Base-by-base conservation (phyloP, 2,797 vertebrate genomes). In the Paramormyrops hopkinsi region DNA sequence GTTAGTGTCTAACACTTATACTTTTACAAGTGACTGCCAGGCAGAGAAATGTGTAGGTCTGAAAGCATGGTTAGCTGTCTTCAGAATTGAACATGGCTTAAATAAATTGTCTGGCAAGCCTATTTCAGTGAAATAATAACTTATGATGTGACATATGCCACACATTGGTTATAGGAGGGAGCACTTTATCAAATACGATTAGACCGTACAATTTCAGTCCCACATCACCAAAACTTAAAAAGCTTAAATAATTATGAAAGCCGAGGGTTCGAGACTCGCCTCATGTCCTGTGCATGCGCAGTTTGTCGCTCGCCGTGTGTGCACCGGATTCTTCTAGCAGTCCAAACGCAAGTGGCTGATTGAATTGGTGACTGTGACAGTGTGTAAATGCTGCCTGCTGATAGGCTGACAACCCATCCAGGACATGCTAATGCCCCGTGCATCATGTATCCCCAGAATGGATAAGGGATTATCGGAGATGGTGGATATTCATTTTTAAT, bases 1-100 rank as follows among this genome's bases (percentile, higher is more conserved):
- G 93, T 96, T 95, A 96, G 94, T 90, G 93, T 95, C 91, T 95
- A 95, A 96, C 94, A 92, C 93, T 93, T 95, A 95, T 96, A 94
- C 93, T 93, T 92, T 93, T 95, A 90, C 92, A 92, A 95, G 90
- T 95, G 93, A 93, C 95, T 93, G 88, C 91, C 94, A 94, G 94
- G 93, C 88, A 92, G 90, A 88, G 90, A 92, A 92, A 92, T 84
- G 69, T 88, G 51, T 89, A 53, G 82, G 22, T 79, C 90, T 12
- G 9, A 91, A 54, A 56, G 92, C 46, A 92, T 91, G 92, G 88
- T 89, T 89, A 90, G 88, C 65, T 93, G 90, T 84, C 33, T 53
- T 12, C 91, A 90, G 91, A 91, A 87, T 0, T 56, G 86, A 91
- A 82, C 37, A 91, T 59, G 84, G 88, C 87, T 91, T 87, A 88